Conservation (phyloP, 2,797 vertebrate genomes). For the Nannoperca obscura region DNA sequence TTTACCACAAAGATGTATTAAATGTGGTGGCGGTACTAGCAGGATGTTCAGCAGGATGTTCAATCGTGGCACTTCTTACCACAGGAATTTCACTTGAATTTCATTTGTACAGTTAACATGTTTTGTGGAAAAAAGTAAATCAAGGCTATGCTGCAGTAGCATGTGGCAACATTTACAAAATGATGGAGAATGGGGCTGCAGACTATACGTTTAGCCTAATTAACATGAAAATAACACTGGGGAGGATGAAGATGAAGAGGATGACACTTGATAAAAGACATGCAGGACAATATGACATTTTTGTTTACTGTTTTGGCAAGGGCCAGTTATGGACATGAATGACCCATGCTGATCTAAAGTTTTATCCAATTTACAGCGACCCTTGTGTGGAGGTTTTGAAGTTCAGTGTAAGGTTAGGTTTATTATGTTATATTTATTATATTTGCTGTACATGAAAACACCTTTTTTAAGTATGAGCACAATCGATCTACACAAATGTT, state of each 20-base stretch:
- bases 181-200: neutral
- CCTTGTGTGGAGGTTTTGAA: neutral
- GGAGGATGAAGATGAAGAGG: conserved; percentile 4
- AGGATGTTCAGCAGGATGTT: neutral
- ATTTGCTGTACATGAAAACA: neutral
- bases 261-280: conserved; percentile 13
- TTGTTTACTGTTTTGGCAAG: neutral
- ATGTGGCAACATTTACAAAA: neutral
- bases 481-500: neutral
- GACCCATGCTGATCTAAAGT: fast-evolving
- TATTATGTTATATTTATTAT: too few relatives aligned
- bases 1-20: neutral
- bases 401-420: too few relatives aligned
- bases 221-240: neutral
- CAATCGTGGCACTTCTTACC: neutral
- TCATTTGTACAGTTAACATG: too few relatives aligned
- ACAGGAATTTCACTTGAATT: neutral
- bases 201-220: conserved; percentile 21
- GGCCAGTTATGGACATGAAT: neutral
- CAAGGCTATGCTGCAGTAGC: too few relatives aligned
- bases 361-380: neutral
- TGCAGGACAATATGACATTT: neutral
- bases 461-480: neutral
- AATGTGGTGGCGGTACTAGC: neutral
- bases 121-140: too few relatives aligned